Percentiles rank a stretch among this genome's conserved stretches.
Evolutionary conservation across 2,888 invertebrate species (phyloP).

Genomic region (Microctonus hyperodae): DNA sequence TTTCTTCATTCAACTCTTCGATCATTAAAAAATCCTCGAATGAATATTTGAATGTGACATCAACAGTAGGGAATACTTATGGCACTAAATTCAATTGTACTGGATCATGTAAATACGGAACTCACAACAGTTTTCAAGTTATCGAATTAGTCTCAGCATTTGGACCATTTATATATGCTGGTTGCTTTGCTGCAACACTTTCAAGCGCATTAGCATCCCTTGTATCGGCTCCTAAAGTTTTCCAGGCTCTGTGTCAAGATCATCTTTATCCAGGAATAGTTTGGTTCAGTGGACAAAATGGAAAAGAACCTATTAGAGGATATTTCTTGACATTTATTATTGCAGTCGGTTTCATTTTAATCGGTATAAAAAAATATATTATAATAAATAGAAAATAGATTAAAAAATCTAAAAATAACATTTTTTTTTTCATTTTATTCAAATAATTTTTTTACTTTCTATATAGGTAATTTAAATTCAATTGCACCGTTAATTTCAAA

Average conservation of each 20-base stretch:
- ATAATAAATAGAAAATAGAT: slow-evolving; percentile 9
- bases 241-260: slow-evolving; percentile 94
- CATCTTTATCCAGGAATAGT: slow-evolving; percentile 90
- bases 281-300: slow-evolving; percentile 89
- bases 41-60: slow-evolving; percentile 35
- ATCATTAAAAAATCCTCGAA: slow-evolving; percentile 35
- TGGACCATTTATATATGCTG: slow-evolving; percentile 94
- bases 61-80: slow-evolving; percentile 52
- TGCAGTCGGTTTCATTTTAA: slow-evolving; percentile 82
- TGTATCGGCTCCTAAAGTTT: slow-evolving; percentile 94
- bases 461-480: slow-evolving; percentile 80
- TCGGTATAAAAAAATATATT: slow-evolving; percentile 70
- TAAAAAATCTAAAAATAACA: slow-evolving; percentile 8
- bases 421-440: slow-evolving; percentile 30
- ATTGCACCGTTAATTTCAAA: slow-evolving; percentile 94
- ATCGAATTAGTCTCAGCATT: slow-evolving; percentile 83
- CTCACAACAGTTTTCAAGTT: slow-evolving; percentile 83
- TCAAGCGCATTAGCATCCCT: slow-evolving; percentile 96
- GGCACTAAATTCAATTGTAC: slow-evolving; percentile 68
- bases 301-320: slow-evolving; percentile 85
- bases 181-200: slow-evolving; percentile 96
- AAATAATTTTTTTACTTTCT: slow-evolving; percentile 32
- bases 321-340: slow-evolving; percentile 93
- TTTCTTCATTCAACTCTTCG: slow-evolving; percentile 24
- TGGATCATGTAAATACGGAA: slow-evolving; percentile 72